Evolutionary conservation across 2,888 invertebrate genomes (phyloP), one percentile per base, ranked within the genome.

Genomic region (Stegana nigrithorax): DNA sequence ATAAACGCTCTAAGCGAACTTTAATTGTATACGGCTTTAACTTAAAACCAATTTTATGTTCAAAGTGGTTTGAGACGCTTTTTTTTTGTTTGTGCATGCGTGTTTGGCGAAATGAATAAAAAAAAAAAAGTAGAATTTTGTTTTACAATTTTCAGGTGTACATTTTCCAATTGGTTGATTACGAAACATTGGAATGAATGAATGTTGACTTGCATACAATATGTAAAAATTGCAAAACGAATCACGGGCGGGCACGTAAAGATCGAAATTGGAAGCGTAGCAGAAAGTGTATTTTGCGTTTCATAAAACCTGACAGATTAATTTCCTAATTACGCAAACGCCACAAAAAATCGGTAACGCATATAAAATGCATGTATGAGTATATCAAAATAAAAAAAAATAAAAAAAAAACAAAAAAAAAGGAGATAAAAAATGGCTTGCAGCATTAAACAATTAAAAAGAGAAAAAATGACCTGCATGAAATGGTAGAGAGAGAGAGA

Each of bases 111-210:
- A n/a, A n/a, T n/a, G n/a, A n/a, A n/a, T n/a, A n/a, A n/a, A n/a
- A n/a, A n/a, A n/a, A n/a, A n/a, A n/a, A n/a, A n/a, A n/a, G n/a
- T n/a, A n/a, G 10, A 45, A 19, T 45, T 45, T 45, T 45, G 12
- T 81, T 81, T 81, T 81, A 80, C 81, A 82, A 81, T 81, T 82
- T 81, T 79, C 80, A 81, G 78, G 82, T 81, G 81, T 81, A 81
- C 82, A 81, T 81, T 81, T 81, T 81, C 82, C 81, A 82, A 81
- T 82, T 81, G 80, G 81, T 75, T 82, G 76, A 72, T 45, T 80
- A 70, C 67, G 67, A 44, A 58, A 51, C 59, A 63, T 61, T 27
- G 12, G 25, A 25, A 12, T 36, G 56, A n/a, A n/a, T n/a, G n/a
- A n/a, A n/a, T 4, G 6, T 39, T n/a, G 14, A 39, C 63, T 59